phyloP scores from a whole-genome alignment of 2,888 invertebrate genomes.

The Agrotis ipsilon region DNA sequence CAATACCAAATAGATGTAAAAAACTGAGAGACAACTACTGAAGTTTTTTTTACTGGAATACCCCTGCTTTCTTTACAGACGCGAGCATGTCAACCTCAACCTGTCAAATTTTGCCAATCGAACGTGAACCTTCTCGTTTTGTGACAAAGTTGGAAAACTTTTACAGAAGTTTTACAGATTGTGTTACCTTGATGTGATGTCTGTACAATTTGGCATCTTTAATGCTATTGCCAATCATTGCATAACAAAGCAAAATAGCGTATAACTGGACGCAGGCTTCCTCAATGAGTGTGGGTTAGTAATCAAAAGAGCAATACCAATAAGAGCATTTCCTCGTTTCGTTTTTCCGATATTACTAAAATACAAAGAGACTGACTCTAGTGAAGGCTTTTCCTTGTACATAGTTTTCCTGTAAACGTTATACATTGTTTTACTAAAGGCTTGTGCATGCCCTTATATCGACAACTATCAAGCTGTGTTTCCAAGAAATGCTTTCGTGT shows the following conservation, averaged over 20 bases:
- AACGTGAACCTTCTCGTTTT: too few species aligned
- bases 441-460: not conserved
- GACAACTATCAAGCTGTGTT: not conserved
- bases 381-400: not conserved
- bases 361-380: not conserved
- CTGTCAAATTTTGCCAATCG: too few species aligned
- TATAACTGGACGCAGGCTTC: too few species aligned
- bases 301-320: not conserved
- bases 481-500: not conserved
- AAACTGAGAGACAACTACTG: too few species aligned
- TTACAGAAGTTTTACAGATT: too few species aligned
- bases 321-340: conserved; percentile 17
- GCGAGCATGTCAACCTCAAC: too few species aligned
- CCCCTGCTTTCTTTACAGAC: too few species aligned
- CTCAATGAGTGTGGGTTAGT: too few species aligned
- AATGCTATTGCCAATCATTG: conserved; percentile 4
- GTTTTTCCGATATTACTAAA: conserved; percentile 11
- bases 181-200: not conserved
- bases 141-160: too few species aligned
- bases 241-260: not conserved
- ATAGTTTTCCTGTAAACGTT: conserved; percentile 4
- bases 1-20: too few species aligned
- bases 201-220: conserved; percentile 4
- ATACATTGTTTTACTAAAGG: conserved; percentile 1
- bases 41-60: too few species aligned